Evolutionary conservation across 2,888 invertebrate species (phyloP).

Genomic region (Carabus problematicus): DNA sequence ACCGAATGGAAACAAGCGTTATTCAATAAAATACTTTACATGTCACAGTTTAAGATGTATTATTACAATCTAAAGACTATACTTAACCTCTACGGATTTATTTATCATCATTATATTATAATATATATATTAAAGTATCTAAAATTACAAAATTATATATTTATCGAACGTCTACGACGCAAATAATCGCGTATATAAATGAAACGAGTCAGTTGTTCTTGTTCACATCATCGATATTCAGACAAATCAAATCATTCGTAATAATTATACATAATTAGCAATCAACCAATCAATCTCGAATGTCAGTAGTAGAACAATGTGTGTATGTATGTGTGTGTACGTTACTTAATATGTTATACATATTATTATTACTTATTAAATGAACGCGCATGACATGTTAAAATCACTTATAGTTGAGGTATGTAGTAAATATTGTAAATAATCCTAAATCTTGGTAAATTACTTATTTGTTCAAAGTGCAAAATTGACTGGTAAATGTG

Average conservation of each 20-base stretch:
- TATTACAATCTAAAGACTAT: slow-evolving; percentile 35
- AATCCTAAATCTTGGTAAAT: slow-evolving; percentile 36
- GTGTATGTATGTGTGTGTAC: no score
- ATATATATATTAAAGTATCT: slow-evolving; percentile 33
- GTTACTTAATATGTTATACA: no score
- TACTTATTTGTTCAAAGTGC: slow-evolving; percentile 41
- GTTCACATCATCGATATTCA: no score
- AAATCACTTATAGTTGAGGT: slow-evolving; percentile 30
- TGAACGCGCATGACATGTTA: no score
- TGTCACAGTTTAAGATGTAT: slow-evolving; percentile 35
- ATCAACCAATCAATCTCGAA: no score
- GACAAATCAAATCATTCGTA: no score
- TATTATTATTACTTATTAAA: no score
- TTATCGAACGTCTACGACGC: no score
- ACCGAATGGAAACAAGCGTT: slow-evolving; percentile 33
- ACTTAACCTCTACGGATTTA: slow-evolving; percentile 27
- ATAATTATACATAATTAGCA: no score
- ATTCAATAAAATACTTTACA: slow-evolving; percentile 39
- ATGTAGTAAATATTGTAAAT: slow-evolving; percentile 33
- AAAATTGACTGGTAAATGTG: slow-evolving; percentile 42
- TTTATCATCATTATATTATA: slow-evolving; percentile 23
- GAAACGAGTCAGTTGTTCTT: no score
- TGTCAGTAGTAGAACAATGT: no score
- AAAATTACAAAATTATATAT: slow-evolving; percentile 31
- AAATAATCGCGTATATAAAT: no score